Base-by-base conservation (phyloP, 1,140 invertebrate species). In the Bombus terrestris region DNA sequence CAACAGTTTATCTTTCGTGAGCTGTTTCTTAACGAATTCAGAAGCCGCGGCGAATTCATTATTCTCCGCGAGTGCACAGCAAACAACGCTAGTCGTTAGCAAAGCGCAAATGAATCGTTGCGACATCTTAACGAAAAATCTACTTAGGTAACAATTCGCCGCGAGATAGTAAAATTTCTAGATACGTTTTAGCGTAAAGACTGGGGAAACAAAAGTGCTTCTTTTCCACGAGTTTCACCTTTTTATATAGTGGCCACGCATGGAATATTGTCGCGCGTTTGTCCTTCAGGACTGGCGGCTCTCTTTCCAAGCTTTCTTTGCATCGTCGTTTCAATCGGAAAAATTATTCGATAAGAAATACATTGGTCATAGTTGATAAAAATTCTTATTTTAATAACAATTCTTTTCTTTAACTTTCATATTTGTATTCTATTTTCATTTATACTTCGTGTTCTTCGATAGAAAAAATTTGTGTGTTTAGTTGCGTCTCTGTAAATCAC, bases 191-290 rank as follows among this genome's bases (percentile, higher is more conserved):
- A 78, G 43, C 25, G 68, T 22, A 69, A 75, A 81, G 86, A 90
- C 71, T 73, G 35, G 1, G 22, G 12, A 88, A 86, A 88, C 77
- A 79, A 82, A 89, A 93, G 88, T 94, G 93, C n/a, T 89, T 94
- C 91, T 92, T 92, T 53, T 85, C 92, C 90, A 91, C 90, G 89
- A 90, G 93, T 94, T 94, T 93, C 94, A 92, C 93, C 90, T 90
- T 92, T 94, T 94, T 95, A 95, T 93, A 88, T 86, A 90, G 86
- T 71, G 75, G 94, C 93, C 91, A 93, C 92, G 93, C 94, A 92
- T 93, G 91, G 90, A 85, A 80, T 91, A 83, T 86, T 83, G 81
- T 88, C 91, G 74, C 77, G 83, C 82, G 83, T 83, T 90, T 81
- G 89, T 85, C 89, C 90, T 89, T 89, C 92, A 91, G 90, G 87